Conservation (phyloP, 2,888 invertebrate species). For the Salticus scenicus region DNA sequence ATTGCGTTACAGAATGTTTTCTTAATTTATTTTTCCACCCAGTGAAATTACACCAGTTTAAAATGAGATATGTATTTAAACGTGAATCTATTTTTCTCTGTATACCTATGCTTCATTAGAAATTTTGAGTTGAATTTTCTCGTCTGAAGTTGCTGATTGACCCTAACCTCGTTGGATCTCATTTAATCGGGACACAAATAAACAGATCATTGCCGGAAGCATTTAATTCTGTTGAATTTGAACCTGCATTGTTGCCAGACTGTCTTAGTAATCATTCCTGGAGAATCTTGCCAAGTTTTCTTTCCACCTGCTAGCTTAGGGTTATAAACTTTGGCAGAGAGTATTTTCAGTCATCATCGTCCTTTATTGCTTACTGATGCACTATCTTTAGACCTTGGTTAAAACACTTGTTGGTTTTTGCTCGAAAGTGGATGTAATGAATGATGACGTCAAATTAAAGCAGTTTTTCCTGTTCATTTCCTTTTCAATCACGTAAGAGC, state of each 20-base stretch:
- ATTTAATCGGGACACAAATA: neutral
- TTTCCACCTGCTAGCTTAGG: slow-evolving; percentile 48
- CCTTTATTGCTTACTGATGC: slow-evolving; percentile 49
- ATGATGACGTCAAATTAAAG: slow-evolving; percentile 25
- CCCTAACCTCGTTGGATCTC: neutral
- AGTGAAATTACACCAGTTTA: too few species aligned
- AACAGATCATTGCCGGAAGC: neutral
- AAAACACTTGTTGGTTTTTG: slow-evolving; percentile 49
- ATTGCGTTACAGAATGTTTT: too few species aligned
- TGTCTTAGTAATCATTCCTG: neutral
- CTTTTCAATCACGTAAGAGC: slow-evolving; percentile 23
- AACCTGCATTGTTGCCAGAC: slow-evolving; percentile 15
- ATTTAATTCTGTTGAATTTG: slow-evolving; percentile 25
- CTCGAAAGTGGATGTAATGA: slow-evolving; percentile 48
- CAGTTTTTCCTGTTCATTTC: slow-evolving; percentile 20
- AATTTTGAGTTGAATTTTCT: too few species aligned
- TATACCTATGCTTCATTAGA: too few species aligned
- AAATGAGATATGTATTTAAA: too few species aligned
- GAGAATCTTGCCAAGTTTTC: slow-evolving; percentile 46
- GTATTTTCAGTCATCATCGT: slow-evolving; percentile 42
- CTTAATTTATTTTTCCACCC: too few species aligned
- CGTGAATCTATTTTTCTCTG: too few species aligned
- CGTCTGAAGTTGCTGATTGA: neutral
- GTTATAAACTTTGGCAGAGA: slow-evolving; percentile 21
- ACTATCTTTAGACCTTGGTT: slow-evolving; percentile 51